Conservation (phyloP, 37 sponge, comb jelly and placozoan species). For the Petrosia ficiformis region DNA sequence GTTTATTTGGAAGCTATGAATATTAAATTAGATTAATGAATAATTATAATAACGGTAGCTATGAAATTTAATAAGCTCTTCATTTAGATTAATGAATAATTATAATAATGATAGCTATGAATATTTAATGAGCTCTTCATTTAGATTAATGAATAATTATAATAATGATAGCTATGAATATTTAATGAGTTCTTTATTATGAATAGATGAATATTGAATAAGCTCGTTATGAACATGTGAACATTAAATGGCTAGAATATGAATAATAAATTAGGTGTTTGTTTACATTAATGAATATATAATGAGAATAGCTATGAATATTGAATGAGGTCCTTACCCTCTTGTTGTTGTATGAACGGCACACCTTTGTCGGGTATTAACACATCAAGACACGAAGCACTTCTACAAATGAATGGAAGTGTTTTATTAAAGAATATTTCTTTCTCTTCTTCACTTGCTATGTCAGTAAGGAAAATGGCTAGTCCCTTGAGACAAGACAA, state of each 20-base stretch:
- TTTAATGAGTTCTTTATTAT: background rate
- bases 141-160: too few species aligned
- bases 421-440: conserved; percentile 38
- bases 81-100: too few species aligned
- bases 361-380: conserved; percentile 54
- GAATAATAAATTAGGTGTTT: too few species aligned
- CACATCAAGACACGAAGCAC: conserved; percentile 54
- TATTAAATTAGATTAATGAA: background rate
- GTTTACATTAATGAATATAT: background rate
- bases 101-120: too few species aligned
- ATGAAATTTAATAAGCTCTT: too few species aligned
- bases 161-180: too few species aligned
- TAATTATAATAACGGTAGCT: background rate
- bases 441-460: conserved; percentile 45
- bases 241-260: too few species aligned
- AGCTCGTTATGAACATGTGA: too few species aligned
- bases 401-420: conserved; percentile 50
- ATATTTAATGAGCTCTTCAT: too few species aligned
- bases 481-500: conserved; percentile 27
- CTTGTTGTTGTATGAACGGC: conserved; percentile 50
- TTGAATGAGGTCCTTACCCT: too few species aligned
- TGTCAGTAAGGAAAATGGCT: conserved; percentile 25
- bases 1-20: background rate
- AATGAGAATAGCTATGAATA: background rate
- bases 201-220: background rate